Percentiles rank a stretch among this genome's conserved stretches.
These are phyloP conservation scores for Gobius niger DNA, from an alignment of 2,113 vertebrate species.

Conservation along the genomic window DNA sequence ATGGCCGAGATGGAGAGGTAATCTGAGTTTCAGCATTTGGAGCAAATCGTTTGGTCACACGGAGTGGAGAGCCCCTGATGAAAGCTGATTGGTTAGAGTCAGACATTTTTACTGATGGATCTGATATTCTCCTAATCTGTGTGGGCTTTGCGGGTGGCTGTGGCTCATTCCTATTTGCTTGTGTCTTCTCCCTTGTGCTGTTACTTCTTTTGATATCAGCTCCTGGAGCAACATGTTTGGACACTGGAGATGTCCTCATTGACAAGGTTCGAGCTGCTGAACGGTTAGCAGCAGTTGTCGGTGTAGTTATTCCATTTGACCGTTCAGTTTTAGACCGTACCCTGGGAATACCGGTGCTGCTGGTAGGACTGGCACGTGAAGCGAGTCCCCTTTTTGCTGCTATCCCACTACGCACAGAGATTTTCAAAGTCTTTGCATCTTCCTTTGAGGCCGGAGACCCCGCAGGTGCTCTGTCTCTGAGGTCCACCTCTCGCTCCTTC, in stretches of 20 bases:
- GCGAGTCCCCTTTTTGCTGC: constrained; percentile 67
- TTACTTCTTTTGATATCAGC: constrained; percentile 55
- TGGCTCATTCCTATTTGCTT: constrained; percentile 27
- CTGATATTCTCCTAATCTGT: constrained; percentile 44
- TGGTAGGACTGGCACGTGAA: constrained; percentile 48
- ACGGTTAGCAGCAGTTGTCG: constrained; percentile 29
- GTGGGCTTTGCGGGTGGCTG: constrained; percentile 41
- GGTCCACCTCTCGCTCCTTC: constrained; percentile 71
- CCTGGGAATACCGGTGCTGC: constrained; percentile 54
- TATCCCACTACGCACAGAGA: constrained; percentile 54
- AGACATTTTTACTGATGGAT: constrained; percentile 59
- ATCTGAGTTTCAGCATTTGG: constrained; percentile 65
- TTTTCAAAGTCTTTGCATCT: constrained; percentile 52
- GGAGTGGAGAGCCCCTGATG: constrained; percentile 63
- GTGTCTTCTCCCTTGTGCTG: constrained; percentile 49
- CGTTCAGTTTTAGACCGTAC: constrained; percentile 68
- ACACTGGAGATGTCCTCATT: constrained; percentile 48
- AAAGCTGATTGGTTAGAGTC: constrained; percentile 47
- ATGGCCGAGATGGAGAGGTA: constrained; percentile 37
- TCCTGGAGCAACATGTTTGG: constrained; percentile 28
- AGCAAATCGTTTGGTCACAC: constrained; percentile 75
- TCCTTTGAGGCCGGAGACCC: constrained; percentile 55
- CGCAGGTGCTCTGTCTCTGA: constrained; percentile 33
- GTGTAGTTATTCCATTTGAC: constrained; percentile 15
- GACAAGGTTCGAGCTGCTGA: constrained; percentile 52